Conservation (phyloP, 2,113 vertebrate species). For the Amphilophus citrinellus region DNA sequence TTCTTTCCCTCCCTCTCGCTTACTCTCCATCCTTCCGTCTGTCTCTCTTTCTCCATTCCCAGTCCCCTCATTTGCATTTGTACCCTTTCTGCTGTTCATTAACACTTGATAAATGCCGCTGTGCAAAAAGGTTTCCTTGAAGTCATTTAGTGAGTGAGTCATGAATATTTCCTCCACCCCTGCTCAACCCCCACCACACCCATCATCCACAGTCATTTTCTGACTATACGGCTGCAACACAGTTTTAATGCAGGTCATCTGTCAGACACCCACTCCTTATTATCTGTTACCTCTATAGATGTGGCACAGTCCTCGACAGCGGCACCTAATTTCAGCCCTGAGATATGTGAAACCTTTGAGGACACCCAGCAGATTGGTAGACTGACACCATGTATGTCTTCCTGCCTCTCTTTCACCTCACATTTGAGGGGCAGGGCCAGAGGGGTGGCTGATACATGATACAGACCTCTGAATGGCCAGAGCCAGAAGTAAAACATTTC, state of each 20-base stretch:
- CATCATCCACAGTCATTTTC: slow-evolving; percentile 29
- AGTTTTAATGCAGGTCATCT: slow-evolving; percentile 58
- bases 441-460: neutral
- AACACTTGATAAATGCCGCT: slow-evolving; percentile 72
- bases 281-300: slow-evolving; percentile 59
- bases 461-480: neutral
- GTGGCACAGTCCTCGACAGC: slow-evolving; percentile 4
- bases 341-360: slow-evolving; percentile 54
- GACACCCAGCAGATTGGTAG: slow-evolving; percentile 25
- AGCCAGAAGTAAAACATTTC: neutral
- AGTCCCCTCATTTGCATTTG: slow-evolving; percentile 63
- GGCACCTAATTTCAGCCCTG: slow-evolving; percentile 38
- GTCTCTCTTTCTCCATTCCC: slow-evolving; percentile 41
- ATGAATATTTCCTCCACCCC: slow-evolving; percentile 60
- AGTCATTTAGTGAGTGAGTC: slow-evolving; percentile 70
- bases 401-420: slow-evolving; percentile 1
- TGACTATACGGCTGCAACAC: slow-evolving; percentile 4
- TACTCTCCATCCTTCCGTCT: slow-evolving; percentile 44
- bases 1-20: neutral
- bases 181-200: slow-evolving; percentile 14
- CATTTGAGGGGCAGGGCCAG: neutral
- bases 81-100: slow-evolving; percentile 72
- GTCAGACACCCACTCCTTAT: slow-evolving; percentile 68
- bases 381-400: slow-evolving; percentile 27
- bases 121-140: slow-evolving; percentile 71